Base-by-base conservation (phyloP, 2,113 vertebrate genomes). In the Okapia johnstoni region DNA sequence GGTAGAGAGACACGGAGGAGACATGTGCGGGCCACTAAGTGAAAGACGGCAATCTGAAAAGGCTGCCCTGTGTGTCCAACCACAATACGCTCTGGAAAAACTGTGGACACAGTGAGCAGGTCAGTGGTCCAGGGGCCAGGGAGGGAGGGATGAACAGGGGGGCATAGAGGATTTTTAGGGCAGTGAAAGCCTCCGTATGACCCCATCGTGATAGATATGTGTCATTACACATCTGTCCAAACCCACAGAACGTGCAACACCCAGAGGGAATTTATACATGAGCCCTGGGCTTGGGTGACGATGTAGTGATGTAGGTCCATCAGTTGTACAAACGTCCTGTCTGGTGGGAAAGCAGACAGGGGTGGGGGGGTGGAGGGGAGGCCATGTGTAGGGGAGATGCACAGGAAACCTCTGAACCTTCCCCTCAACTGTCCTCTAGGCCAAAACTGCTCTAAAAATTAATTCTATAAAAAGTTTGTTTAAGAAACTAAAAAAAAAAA, bases 101-200 rank as follows among this genome's bases (percentile, higher is more conserved):
- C 26, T 28, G 5, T 2, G n/a, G 14, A 52, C 14, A 12, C 48
- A 28, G 23, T 2, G 15, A 50, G 33, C 9, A 63, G 46, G 5
- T 28, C 5, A 17, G 23, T 12, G 23, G 2, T 7, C 48, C 10
- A 2, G 86, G n/a, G 61, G n/a, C 6, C 0, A 0, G 46, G 21
- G 21, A 36, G 76, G 46, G 28, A 12, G 28, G n/a, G 52, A 16
- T 25, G 23, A 26, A 25, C 6, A 17, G 46, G 16, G 28, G 23
- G n/a, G 21, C 52, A 55, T 1, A 36, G 36, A 85, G 48, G 23
- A 30, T 50, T 48, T 19, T 40, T 6, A 43, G 36, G 36, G 50
- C 25, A 30, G 26, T 30, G 11, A 30, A 43, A 88, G 11, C 25
- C 23, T 83, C 87, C 13, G 11, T 2, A 1, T 14, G 63, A 17